phyloP scores from a whole-genome alignment of 2,888 invertebrate species.

The Netelia melanura region DNA sequence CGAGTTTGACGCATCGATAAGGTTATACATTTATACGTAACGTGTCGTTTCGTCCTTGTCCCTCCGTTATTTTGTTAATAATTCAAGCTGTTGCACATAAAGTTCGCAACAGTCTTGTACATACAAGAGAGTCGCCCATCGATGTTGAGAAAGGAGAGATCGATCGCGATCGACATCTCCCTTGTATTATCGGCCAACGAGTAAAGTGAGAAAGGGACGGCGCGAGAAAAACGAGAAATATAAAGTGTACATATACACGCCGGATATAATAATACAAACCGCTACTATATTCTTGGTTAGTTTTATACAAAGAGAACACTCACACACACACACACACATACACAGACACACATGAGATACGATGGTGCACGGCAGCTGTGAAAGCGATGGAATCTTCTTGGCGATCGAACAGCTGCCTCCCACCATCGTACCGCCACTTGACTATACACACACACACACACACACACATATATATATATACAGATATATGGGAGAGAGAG shows the following conservation, averaged over 20 bases:
- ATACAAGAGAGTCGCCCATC: background rate
- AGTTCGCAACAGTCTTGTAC: constrained; percentile 7
- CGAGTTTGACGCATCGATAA: constrained; percentile 45
- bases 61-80: constrained; percentile 25
- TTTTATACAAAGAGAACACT: constrained; percentile 42
- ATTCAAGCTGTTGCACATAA: constrained; percentile 19
- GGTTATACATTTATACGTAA: background rate
- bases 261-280: constrained; percentile 9
- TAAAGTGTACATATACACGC: background rate
- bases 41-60: background rate
- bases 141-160: constrained; percentile 35
- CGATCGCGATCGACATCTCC: constrained; percentile 29
- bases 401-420: constrained; percentile 79
- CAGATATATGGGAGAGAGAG: constrained; percentile 8
- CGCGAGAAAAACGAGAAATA: constrained; percentile 18
- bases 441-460: constrained; percentile 2
- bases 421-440: constrained; percentile 68
- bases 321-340: background rate
- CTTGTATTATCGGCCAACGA: constrained; percentile 18
- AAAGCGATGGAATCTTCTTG: constrained; percentile 63
- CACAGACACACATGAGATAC: background rate
- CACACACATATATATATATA: background rate
- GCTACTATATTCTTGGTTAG: constrained; percentile 38
- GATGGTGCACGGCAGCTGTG: constrained; percentile 57
- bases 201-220: constrained; percentile 13